Percentiles rank a stretch among this genome's conserved stretches.
phyloP scores from a whole-genome alignment of 2,113 vertebrate genomes.

The Acrocephalus arundinaceus region DNA sequence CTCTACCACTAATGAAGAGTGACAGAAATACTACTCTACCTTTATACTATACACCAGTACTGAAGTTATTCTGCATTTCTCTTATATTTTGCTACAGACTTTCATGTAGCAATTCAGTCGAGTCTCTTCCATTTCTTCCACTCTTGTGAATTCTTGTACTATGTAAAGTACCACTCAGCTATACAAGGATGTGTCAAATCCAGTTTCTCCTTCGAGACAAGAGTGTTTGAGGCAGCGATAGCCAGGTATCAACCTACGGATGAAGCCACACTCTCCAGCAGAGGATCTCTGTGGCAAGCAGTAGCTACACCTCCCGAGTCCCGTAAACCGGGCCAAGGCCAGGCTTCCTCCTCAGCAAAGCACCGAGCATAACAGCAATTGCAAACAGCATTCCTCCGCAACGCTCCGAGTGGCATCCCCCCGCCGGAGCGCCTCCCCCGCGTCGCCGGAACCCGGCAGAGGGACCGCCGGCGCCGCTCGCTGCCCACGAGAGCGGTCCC shows the following conservation, averaged over 20 bases:
- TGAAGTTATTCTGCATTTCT: neutral
- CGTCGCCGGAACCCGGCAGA: neutral
- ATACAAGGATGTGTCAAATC: neutral
- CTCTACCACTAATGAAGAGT: neutral
- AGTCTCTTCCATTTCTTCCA: neutral
- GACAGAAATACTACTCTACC: neutral
- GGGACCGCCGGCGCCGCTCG: neutral
- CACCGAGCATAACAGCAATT: fast-evolving
- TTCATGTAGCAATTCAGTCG: neutral
- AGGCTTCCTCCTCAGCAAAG: neutral
- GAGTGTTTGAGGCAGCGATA: too few relatives aligned
- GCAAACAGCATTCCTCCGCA: fast-evolving
- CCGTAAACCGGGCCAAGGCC: neutral
- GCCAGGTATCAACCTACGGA: neutral
- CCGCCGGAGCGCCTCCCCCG: neutral
- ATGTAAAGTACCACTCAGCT: neutral
- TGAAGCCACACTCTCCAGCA: neutral
- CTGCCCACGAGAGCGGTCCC: neutral
- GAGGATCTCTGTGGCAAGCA: neutral
- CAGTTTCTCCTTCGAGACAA: neutral
- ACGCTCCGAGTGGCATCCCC: neutral
- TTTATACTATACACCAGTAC: neutral
- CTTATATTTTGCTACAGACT: neutral
- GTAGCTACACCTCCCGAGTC: too few relatives aligned
- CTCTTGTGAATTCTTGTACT: neutral